Evolutionary conservation across 2,113 vertebrate genomes (phyloP), one percentile per base, ranked within the genome.

Genomic region (Periophthalmus modestus): DNA sequence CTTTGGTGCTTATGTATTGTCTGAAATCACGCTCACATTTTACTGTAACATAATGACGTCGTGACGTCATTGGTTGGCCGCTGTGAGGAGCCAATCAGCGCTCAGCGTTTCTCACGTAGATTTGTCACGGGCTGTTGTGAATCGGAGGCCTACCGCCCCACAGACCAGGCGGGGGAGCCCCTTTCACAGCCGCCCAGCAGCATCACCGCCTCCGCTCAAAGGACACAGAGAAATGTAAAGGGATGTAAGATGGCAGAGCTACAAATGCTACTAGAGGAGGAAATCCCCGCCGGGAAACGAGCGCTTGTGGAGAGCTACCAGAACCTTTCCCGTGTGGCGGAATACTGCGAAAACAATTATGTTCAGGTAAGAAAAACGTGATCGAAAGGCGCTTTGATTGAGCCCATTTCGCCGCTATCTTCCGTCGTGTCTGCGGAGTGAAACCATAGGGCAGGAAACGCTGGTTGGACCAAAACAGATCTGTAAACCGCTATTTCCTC

Each of bases 251-350:
- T 99, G 97, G 97, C 97, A 96, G 97, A 98, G 96, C 96, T 99
- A 95, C 97, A 99, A 95, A 98, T 99, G 97, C 94, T 99, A 89
- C 91, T 99, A 97, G 97, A 98, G 92, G 97, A 99, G 93, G 97
- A 98, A 92, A 99, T 99, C 89, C 97, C 97, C 67, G 96, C 96
- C 73, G 97, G 97, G 76, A 98, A 98, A 94, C 91, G 96, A 92
- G 97, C 97, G 75, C 93, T 99, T 46, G 93, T 97, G 75, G 96
- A 99, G 93, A 99, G 97, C 95, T 98, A 97, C 90, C 96, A 98
- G 92, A 99, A 98, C 88, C 96, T 99, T 63, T 96, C 96, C 77
- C 94, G 95, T 82, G 97, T 99, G 55, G 97, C 97, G 68, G 97
- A 98, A 89, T 99, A 99, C 94, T 99, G 97, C 90, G 97, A 99